These are phyloP conservation scores for Sericinus montela DNA, from an alignment of 2,888 invertebrate genomes.

Conservation along the genomic window DNA sequence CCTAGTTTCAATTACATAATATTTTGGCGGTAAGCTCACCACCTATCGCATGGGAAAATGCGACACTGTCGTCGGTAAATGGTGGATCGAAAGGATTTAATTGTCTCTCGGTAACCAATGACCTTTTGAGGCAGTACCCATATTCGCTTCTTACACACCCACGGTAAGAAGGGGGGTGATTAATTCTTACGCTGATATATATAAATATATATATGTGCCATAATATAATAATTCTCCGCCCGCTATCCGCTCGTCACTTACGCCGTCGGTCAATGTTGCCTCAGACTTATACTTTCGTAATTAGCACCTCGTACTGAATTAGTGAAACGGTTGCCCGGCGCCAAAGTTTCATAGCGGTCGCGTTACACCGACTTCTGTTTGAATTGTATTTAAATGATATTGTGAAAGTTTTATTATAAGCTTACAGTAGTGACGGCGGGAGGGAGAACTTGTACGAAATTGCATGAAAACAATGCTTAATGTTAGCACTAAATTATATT, in stretches of 20 bases:
- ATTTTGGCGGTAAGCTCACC: too few relatives aligned
- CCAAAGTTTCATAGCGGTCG: constrained; percentile 15
- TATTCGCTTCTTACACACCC: too few relatives aligned
- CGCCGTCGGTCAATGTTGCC: not conserved
- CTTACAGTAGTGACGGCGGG: not conserved
- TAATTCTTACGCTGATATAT: too few relatives aligned
- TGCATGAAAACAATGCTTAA: not conserved
- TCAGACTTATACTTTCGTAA: constrained; percentile 29
- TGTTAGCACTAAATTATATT: not conserved
- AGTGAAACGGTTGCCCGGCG: constrained; percentile 22
- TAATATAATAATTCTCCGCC: not conserved
- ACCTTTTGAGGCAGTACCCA: too few relatives aligned
- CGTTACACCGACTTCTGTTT: constrained; percentile 7
- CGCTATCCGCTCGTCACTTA: not conserved
- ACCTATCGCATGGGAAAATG: too few relatives aligned
- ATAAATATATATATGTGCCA: too few relatives aligned
- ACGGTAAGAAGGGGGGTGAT: too few relatives aligned
- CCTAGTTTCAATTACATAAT: too few relatives aligned
- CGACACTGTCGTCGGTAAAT: too few relatives aligned
- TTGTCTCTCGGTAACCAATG: too few relatives aligned
- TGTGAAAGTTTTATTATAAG: not conserved
- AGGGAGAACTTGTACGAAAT: not conserved
- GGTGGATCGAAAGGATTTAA: too few relatives aligned
- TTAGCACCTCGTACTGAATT: constrained; percentile 36
- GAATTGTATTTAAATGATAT: constrained; percentile 11